phyloP scores from a whole-genome alignment of 2,113 vertebrate species.

The Eclectus roratus region DNA sequence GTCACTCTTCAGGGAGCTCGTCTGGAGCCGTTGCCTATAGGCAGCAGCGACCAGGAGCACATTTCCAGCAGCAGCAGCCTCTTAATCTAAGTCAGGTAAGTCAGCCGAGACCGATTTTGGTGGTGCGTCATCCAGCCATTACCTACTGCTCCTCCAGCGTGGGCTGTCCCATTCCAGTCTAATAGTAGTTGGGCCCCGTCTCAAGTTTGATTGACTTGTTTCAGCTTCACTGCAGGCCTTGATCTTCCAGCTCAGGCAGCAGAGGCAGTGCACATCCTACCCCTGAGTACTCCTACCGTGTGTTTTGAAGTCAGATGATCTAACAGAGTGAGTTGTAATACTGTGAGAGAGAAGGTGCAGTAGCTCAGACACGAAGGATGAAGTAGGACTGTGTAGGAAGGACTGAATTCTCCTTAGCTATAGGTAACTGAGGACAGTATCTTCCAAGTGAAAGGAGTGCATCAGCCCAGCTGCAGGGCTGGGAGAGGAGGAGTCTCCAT shows the following conservation, averaged over 20 bases:
- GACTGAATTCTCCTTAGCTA: not conserved
- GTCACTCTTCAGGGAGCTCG: conserved; percentile 84
- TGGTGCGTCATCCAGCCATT: not conserved
- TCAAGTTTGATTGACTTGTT: not conserved
- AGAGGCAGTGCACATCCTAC: not conserved
- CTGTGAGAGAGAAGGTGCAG: not conserved
- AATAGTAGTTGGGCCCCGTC: not conserved
- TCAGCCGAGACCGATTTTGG: not conserved
- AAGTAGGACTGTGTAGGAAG: not conserved
- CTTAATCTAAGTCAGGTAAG: conserved; percentile 99
- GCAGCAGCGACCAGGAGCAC: conserved; percentile 89
- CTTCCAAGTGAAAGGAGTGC: not conserved
- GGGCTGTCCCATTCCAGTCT: not conserved
- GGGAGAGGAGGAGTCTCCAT: not conserved
- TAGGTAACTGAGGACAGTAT: not conserved
- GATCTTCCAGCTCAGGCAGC: not conserved
- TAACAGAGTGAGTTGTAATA: not conserved
- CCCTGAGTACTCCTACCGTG: accelerated
- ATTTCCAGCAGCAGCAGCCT: conserved; percentile 96
- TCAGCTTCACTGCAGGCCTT: not conserved
- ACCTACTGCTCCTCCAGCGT: not conserved
- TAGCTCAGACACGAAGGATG: not conserved
- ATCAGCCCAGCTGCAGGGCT: not conserved
- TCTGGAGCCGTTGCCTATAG: conserved; percentile 85
- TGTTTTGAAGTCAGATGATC: not conserved